Evolutionary conservation across 2,888 invertebrate genomes (phyloP).

Genomic region (Patella depressa): DNA sequence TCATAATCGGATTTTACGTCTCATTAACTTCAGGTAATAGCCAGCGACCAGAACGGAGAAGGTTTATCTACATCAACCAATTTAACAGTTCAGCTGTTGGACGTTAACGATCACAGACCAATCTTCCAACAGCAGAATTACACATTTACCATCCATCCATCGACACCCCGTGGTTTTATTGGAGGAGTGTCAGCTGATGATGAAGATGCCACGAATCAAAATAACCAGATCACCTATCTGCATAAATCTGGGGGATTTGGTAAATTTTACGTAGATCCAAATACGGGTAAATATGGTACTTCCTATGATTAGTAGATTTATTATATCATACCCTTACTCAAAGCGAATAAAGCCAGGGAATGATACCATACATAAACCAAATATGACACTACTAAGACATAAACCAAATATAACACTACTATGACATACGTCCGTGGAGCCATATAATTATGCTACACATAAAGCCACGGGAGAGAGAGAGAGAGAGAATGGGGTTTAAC

Average conservation of each 20-base stretch:
- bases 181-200: constrained; percentile 25
- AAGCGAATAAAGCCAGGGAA: too few species aligned
- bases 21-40: constrained; percentile 26
- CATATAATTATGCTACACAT: too few species aligned
- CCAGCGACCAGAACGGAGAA: constrained; percentile 36
- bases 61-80: constrained; percentile 28
- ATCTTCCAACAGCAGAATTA: constrained; percentile 19
- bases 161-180: not conserved
- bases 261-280: constrained; percentile 36
- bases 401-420: too few species aligned
- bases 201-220: constrained; percentile 19
- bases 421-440: too few species aligned
- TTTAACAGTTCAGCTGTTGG: constrained; percentile 31
- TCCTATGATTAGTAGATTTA: not conserved
- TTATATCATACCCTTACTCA: too few species aligned
- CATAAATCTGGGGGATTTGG: constrained; percentile 32
- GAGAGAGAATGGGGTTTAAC: too few species aligned
- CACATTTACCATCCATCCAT: constrained; percentile 10
- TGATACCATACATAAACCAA: too few species aligned
- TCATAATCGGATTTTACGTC: too few species aligned
- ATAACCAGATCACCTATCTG: constrained; percentile 24
- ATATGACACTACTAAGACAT: too few species aligned
- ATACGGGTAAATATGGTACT: constrained; percentile 27
- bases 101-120: constrained; percentile 38
- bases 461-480: too few species aligned